These are phyloP conservation scores for Drosophila lowei DNA, from an alignment of 1,140 invertebrate genomes.

Conservation along the genomic window DNA sequence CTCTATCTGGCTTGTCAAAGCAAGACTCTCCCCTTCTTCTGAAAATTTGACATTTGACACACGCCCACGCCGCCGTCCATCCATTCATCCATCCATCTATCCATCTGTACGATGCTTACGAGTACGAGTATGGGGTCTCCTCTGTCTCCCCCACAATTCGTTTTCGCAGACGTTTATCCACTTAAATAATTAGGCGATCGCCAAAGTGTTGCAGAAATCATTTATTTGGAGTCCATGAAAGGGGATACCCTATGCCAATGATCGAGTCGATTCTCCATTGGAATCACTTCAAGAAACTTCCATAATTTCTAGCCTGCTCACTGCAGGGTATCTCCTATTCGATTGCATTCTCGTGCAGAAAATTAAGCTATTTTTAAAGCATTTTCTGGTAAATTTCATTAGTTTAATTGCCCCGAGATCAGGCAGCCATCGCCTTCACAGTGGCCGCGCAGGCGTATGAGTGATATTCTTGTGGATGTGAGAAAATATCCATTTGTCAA, in stretches of 20 bases:
- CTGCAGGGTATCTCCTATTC: not conserved
- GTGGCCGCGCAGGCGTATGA: constrained; percentile 38
- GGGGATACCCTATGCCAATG: not conserved
- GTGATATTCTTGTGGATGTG: constrained; percentile 18
- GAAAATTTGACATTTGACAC: constrained; percentile 71
- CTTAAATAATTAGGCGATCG: constrained; percentile 63
- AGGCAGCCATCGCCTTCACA: constrained; percentile 11
- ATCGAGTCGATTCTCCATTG: too few species aligned
- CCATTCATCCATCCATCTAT: too few species aligned
- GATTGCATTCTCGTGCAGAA: not conserved
- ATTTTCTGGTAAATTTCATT: constrained; percentile 51
- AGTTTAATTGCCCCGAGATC: constrained; percentile 49
- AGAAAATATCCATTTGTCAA: constrained; percentile 3
- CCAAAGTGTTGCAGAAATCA: constrained; percentile 27
- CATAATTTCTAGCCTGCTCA: too few species aligned
- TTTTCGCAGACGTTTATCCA: constrained; percentile 70
- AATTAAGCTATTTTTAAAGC: constrained; percentile 12
- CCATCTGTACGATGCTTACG: too few species aligned
- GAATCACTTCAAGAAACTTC: too few species aligned
- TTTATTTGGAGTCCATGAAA: constrained; percentile 7
- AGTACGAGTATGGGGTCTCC: constrained; percentile 12
- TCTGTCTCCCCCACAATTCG: constrained; percentile 60
- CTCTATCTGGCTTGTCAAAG: constrained; percentile 38
- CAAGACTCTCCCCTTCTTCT: constrained; percentile 5
- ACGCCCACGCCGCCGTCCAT: constrained; percentile 50